Conservation (phyloP, 2,113 vertebrate species). For the Nerophis lumbriciformis region DNA sequence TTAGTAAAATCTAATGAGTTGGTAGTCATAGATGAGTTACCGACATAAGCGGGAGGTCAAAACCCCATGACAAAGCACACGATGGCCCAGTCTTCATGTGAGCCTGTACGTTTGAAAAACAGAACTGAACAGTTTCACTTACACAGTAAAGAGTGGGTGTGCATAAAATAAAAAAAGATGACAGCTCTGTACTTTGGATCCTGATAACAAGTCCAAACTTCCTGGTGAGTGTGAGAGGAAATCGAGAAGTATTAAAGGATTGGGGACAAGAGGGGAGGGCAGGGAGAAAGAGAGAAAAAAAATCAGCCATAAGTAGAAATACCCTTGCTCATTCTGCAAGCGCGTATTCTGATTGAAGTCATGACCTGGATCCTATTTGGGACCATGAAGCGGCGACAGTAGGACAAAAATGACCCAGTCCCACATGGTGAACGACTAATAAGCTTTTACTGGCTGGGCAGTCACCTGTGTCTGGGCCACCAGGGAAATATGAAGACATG, state of each 20-base stretch:
- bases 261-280: slow-evolving; percentile 10
- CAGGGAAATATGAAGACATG: slow-evolving; percentile 34
- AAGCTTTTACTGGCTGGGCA: slow-evolving; percentile 5
- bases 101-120: background rate
- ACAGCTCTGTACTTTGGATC: slow-evolving; percentile 58
- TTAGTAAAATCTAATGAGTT: too few species aligned
- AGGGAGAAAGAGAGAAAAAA: background rate
- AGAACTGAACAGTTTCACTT: slow-evolving; percentile 20
- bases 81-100: background rate
- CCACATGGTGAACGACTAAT: slow-evolving; percentile 32
- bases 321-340: slow-evolving; percentile 27
- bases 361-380: slow-evolving; percentile 11
- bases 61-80: slow-evolving; percentile 3
- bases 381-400: background rate
- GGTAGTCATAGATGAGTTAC: too few species aligned
- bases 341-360: slow-evolving; percentile 21
- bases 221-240: slow-evolving; percentile 44
- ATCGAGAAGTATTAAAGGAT: slow-evolving; percentile 43
- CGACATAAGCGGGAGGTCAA: too few species aligned
- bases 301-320: slow-evolving; percentile 6
- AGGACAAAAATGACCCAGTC: background rate
- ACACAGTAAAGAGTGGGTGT: slow-evolving; percentile 22
- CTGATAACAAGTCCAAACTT: slow-evolving; percentile 53
- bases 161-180: slow-evolving; percentile 20
- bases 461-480: slow-evolving; percentile 27